Evolutionary conservation across 1,140 invertebrate species (phyloP).

Genomic region (Lithobius niger): DNA sequence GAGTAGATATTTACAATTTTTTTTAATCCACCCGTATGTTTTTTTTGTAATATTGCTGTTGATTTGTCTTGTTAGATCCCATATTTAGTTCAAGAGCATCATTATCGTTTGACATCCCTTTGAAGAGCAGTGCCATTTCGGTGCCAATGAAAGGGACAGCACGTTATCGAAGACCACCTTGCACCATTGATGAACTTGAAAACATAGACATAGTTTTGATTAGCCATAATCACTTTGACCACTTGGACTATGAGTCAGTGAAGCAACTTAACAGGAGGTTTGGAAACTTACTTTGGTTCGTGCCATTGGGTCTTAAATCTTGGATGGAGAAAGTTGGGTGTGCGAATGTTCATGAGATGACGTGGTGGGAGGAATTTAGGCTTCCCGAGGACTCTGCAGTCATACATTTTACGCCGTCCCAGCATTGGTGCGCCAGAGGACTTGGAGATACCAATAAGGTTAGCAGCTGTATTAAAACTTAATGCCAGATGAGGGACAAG

Average conservation of each 20-base stretch:
- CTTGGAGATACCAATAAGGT: conserved; percentile 32
- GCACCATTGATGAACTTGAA: conserved; percentile 33
- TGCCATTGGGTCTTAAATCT: conserved; percentile 29
- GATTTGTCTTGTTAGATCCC: too few species aligned
- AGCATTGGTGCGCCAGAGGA: conserved; percentile 37
- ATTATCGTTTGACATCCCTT: too few species aligned
- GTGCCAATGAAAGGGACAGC: conserved; percentile 21
- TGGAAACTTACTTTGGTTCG: conserved; percentile 34
- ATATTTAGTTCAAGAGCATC: conserved; percentile 22
- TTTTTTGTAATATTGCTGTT: too few species aligned
- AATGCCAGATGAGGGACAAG: too few species aligned
- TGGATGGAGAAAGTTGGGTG: conserved; percentile 28
- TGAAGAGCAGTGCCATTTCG: too few species aligned
- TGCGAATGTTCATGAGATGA: conserved; percentile 32
- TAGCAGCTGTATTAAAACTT: background rate
- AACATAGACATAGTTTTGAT: conserved; percentile 36
- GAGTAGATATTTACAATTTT: too few species aligned
- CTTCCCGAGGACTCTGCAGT: conserved; percentile 7
- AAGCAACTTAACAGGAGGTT: conserved; percentile 26
- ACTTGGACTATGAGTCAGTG: conserved; percentile 35
- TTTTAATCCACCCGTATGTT: too few species aligned
- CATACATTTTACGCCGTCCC: conserved; percentile 33
- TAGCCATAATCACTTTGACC: conserved; percentile 42
- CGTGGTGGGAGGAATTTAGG: conserved; percentile 35
- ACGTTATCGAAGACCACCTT: conserved; percentile 33